phyloP scores from a whole-genome alignment of 2,797 vertebrate species.

The Gymnocypris eckloni region DNA sequence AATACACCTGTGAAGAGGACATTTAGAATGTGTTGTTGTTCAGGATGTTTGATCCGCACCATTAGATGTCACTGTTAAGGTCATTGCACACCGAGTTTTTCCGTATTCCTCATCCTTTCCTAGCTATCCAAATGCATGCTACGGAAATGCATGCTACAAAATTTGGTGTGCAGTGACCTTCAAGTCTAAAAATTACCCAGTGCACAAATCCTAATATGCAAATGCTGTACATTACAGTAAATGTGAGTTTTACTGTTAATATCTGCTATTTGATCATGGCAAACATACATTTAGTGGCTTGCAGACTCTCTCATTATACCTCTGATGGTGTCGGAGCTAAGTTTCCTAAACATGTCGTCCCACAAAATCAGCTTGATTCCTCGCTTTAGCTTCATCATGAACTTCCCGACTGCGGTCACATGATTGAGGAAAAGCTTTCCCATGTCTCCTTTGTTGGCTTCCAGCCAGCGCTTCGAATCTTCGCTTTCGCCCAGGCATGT shows the following conservation, averaged over 20 bases:
- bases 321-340: constrained; percentile 66
- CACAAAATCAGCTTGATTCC: constrained; percentile 76
- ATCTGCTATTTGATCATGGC: background rate
- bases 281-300: background rate
- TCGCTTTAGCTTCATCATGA: constrained; percentile 61
- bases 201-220: background rate
- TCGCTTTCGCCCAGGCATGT: constrained; percentile 74
- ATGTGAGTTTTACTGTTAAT: background rate
- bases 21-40: background rate
- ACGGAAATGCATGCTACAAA: too few species aligned
- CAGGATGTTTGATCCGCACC: background rate
- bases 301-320: constrained; percentile 60
- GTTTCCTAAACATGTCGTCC: constrained; percentile 82
- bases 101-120: too few species aligned
- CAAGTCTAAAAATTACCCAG: background rate
- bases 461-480: constrained; percentile 78
- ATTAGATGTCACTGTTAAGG: background rate
- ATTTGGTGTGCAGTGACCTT: too few species aligned
- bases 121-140: too few species aligned
- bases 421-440: constrained; percentile 77
- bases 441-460: constrained; percentile 64
- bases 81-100: too few species aligned
- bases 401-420: constrained; percentile 71
- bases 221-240: background rate
- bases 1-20: background rate